Conservation (phyloP, 2,797 vertebrate genomes). For the Acipenser ruthenus region DNA sequence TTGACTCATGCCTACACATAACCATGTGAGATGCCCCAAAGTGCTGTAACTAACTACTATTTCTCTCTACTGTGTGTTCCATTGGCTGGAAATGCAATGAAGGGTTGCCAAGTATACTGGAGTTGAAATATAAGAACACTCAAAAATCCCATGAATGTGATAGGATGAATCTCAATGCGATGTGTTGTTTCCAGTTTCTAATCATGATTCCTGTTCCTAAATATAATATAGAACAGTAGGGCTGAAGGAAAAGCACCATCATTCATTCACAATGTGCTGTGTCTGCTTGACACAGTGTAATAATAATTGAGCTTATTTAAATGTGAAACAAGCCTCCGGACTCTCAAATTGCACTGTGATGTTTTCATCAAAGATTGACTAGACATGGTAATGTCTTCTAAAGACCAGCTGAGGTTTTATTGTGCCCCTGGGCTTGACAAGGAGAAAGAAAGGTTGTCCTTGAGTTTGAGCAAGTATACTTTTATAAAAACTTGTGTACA, state of each 20-base stretch:
- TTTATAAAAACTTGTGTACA: too few relatives aligned
- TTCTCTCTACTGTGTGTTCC: too few relatives aligned
- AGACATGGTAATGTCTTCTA: constrained; percentile 16
- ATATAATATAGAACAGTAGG: not conserved
- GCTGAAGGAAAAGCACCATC: not conserved
- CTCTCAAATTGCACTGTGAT: constrained; percentile 27
- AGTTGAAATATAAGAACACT: not conserved
- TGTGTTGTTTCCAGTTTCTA: not conserved
- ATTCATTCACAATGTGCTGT: not conserved
- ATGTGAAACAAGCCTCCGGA: not conserved
- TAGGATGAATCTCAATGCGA: not conserved
- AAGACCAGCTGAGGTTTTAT: constrained; percentile 22
- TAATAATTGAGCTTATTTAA: not conserved
- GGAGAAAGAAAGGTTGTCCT: constrained; percentile 13
- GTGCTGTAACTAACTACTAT: too few relatives aligned
- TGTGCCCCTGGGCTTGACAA: constrained; percentile 15
- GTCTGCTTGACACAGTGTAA: not conserved
- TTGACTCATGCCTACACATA: too few relatives aligned
- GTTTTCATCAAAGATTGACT: constrained; percentile 28
- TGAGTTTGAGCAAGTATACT: too few relatives aligned
- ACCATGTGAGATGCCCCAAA: too few relatives aligned
- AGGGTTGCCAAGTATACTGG: not conserved
- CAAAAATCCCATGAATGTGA: not conserved
- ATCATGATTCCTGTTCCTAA: not conserved
- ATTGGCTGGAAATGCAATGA: not conserved